phyloP scores from a whole-genome alignment of 2,113 vertebrate genomes.

The Sula dactylatra region DNA sequence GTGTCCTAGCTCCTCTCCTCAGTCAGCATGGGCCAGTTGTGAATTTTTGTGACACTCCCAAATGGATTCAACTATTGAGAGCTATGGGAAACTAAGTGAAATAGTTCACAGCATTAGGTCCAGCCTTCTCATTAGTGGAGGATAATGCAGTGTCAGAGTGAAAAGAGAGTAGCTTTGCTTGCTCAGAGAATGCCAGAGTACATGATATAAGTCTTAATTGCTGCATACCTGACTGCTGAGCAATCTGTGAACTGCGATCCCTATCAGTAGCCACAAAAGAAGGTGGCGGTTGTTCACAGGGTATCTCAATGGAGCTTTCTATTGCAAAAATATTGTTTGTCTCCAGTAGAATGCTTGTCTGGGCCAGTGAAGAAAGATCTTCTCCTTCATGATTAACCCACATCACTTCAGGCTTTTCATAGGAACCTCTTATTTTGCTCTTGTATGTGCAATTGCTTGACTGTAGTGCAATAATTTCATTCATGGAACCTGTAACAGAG shows the following conservation, averaged over 20 bases:
- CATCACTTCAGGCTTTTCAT: not conserved
- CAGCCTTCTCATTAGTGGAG: not conserved
- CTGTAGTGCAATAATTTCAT: not conserved
- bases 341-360: not conserved
- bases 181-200: not conserved
- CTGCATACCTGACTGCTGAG: not conserved
- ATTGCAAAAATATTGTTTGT: not conserved
- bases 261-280: not conserved
- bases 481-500: not conserved
- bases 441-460: not conserved
- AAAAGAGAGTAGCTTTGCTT: not conserved
- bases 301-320: not conserved
- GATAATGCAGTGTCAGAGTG: not conserved
- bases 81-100: not conserved
- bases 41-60: not conserved
- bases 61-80: not conserved
- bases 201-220: not conserved
- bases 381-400: not conserved
- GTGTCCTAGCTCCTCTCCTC: not conserved
- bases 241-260: not conserved
- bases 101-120: not conserved
- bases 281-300: not conserved
- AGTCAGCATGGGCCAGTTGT: fast-evolving
- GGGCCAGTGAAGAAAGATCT: not conserved
- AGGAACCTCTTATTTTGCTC: not conserved